phyloP scores from a whole-genome alignment of 2,113 vertebrate species.

The Larimichthys polyactis region DNA sequence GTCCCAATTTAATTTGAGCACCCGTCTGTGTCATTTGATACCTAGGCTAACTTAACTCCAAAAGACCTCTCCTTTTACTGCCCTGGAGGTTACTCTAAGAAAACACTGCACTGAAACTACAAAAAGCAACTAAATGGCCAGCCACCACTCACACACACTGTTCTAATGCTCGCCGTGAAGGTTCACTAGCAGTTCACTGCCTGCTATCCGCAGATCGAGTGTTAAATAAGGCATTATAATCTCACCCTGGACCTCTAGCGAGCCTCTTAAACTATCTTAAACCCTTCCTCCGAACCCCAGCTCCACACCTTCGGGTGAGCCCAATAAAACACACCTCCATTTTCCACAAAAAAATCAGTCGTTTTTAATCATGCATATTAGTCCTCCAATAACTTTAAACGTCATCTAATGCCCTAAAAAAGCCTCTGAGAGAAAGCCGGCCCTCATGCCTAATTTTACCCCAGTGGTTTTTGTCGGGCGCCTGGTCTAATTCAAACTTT shows the following conservation, averaged over 20 bases:
- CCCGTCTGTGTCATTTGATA: constrained; percentile 50
- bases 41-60: constrained; percentile 24
- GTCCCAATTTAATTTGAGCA: constrained; percentile 33
- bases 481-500: constrained; percentile 79
- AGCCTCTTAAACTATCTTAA: constrained; percentile 64
- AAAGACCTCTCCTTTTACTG: constrained; percentile 38
- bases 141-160: constrained; percentile 60
- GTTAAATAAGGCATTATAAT: constrained; percentile 82
- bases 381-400: constrained; percentile 81
- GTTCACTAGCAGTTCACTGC: constrained; percentile 81
- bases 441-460: constrained; percentile 79
- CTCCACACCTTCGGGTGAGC: constrained; percentile 45
- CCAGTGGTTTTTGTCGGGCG: constrained; percentile 73
- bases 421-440: constrained; percentile 66
- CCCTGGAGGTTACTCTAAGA: constrained; percentile 52
- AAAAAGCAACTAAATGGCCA: constrained; percentile 44
- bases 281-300: constrained; percentile 28
- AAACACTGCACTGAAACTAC: constrained; percentile 52
- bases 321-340: constrained; percentile 75
- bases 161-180: constrained; percentile 57
- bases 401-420: constrained; percentile 82
- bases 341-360: constrained; percentile 73
- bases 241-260: constrained; percentile 57
- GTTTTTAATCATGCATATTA: constrained; percentile 80
- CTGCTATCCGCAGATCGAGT: constrained; percentile 75